Percentiles rank a stretch among this genome's conserved stretches.
Evolutionary conservation across 2,888 invertebrate species (phyloP).

Genomic region (Acleris laterana): DNA sequence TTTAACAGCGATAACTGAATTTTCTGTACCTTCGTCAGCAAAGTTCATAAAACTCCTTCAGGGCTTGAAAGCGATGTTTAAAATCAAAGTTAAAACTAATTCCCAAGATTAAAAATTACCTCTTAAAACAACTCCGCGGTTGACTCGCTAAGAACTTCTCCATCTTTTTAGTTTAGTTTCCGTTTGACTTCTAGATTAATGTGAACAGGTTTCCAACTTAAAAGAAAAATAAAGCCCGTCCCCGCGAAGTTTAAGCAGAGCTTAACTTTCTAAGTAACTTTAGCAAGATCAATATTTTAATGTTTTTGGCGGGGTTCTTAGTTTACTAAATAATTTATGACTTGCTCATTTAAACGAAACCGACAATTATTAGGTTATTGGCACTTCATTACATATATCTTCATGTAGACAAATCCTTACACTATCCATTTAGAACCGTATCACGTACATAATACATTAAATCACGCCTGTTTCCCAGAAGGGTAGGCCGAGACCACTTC

Average conservation of each 20-base stretch:
- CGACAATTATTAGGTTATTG: too few species aligned
- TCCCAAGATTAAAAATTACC: background rate
- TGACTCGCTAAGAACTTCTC: conserved; percentile 24
- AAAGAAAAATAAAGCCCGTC: conserved; percentile 33
- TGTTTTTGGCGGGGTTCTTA: background rate
- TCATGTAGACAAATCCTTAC: too few species aligned
- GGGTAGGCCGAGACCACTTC: too few species aligned
- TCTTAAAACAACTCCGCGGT: conserved; percentile 13
- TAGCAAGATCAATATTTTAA: conserved; percentile 7
- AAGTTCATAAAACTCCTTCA: too few species aligned
- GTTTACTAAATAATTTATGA: background rate
- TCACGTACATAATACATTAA: too few species aligned
- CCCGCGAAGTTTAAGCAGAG: conserved; percentile 10
- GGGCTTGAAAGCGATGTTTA: too few species aligned
- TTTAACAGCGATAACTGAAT: too few species aligned
- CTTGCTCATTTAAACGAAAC: background rate
- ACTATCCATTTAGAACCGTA: too few species aligned
- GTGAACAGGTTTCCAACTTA: conserved; percentile 31
- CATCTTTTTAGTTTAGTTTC: conserved; percentile 41
- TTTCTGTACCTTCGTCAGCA: too few species aligned
- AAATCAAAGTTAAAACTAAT: too few species aligned
- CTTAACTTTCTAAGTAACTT: conserved; percentile 24
- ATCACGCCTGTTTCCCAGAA: too few species aligned
- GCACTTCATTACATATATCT: too few species aligned
- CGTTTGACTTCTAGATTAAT: conserved; percentile 44